A percentile compares a stretch with the other conserved stretches of the same genome.
These are phyloP conservation scores for Babylonia areolata DNA, from an alignment of 1,140 invertebrate species.

Conservation along the genomic window DNA sequence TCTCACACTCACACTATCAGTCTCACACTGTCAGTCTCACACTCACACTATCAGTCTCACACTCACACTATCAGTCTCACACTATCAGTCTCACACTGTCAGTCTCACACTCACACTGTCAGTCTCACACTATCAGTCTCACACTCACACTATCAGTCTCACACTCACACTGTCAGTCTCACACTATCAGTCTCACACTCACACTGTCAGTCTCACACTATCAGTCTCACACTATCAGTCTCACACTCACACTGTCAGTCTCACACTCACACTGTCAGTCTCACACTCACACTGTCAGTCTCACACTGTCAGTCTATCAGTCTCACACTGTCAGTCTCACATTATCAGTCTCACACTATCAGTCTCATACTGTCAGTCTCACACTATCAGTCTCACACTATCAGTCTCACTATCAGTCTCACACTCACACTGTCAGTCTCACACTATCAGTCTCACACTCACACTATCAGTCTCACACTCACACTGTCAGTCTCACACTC, in stretches of 20 bases:
- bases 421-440: not conserved
- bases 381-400: not conserved
- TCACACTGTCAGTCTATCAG: not conserved
- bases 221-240: not conserved
- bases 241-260: not conserved
- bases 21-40: no score
- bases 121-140: not conserved
- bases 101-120: not conserved
- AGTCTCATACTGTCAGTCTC: not conserved
- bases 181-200: not conserved
- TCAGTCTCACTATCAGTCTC: not conserved
- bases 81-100: not conserved
- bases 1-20: no score
- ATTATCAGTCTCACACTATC: not conserved
- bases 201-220: slow-evolving; percentile 1
- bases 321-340: not conserved
- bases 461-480: not conserved
- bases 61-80: no score
- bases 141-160: not conserved
- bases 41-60: no score
- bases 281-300: not conserved
- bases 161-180: not conserved
- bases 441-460: not conserved
- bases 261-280: not conserved
- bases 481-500: not conserved